Conservation (phyloP, 2,797 vertebrate species). For the Parauchenoglanis punctatus region DNA sequence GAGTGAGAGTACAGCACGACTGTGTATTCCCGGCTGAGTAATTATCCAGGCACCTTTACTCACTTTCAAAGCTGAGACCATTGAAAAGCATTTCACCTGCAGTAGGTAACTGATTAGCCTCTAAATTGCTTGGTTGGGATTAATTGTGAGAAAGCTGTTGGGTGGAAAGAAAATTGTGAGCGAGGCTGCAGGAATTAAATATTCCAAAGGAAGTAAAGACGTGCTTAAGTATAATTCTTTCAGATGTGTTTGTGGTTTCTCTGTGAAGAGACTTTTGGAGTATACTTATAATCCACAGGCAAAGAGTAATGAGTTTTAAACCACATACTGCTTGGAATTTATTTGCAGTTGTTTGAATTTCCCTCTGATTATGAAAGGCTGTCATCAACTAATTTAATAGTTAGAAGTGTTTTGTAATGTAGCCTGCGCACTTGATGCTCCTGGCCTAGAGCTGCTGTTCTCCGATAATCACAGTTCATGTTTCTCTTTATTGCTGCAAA, state of each 20-base stretch:
- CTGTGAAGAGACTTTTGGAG: conserved; percentile 38
- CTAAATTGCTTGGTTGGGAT: conserved; percentile 52
- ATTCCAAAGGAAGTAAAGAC: conserved; percentile 19
- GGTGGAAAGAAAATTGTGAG: conserved; percentile 22
- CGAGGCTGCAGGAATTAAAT: conserved; percentile 10
- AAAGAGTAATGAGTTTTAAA: conserved; percentile 50
- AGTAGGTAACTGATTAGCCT: conserved; percentile 46
- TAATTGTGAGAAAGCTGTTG: conserved; percentile 30
- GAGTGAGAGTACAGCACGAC: conserved; percentile 11
- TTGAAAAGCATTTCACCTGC: conserved; percentile 40
- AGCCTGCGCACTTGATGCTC: conserved; percentile 9
- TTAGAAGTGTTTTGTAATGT: conserved; percentile 25
- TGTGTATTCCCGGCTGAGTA: conserved; percentile 11
- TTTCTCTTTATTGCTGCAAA: conserved; percentile 3
- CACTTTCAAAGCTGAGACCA: conserved; percentile 35
- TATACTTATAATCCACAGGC: conserved; percentile 46
- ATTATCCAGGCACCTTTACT: conserved; percentile 31
- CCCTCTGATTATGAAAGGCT: conserved; percentile 49
- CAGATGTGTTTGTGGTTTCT: conserved; percentile 27
- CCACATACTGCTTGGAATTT: conserved; percentile 42
- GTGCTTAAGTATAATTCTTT: conserved; percentile 36
- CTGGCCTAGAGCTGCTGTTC: not conserved
- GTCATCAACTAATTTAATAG: conserved; percentile 36
- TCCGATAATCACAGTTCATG: conserved; percentile 1
- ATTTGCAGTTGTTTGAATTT: conserved; percentile 50